Evolutionary conservation across 2,797 vertebrate genomes (phyloP).

Genomic region (Discoglossus pictus): DNA sequence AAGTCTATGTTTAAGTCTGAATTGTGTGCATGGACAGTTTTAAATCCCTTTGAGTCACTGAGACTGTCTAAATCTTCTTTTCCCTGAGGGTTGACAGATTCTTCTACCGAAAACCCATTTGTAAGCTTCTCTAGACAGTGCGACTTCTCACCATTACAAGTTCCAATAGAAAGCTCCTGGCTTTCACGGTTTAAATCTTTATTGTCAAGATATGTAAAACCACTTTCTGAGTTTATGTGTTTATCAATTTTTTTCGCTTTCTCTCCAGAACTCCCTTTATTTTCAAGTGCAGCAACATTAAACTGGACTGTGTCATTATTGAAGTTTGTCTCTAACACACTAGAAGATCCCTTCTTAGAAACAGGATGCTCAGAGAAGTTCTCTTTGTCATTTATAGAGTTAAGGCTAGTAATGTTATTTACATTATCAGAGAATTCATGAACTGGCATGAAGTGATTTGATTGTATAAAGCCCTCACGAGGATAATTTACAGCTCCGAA

Average conservation of each 20-base stretch:
- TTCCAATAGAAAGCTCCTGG: constrained; percentile 60
- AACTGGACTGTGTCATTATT: constrained; percentile 68
- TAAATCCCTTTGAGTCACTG: constrained; percentile 65
- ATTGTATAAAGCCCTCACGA: constrained; percentile 75
- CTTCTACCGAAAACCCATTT: constrained; percentile 74
- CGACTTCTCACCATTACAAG: constrained; percentile 76
- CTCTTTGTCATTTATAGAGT: constrained; percentile 66
- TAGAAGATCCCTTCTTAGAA: constrained; percentile 69
- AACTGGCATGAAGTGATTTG: constrained; percentile 73
- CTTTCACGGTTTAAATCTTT: constrained; percentile 56
- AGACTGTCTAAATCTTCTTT: constrained; percentile 67
- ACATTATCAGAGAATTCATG: constrained; percentile 69
- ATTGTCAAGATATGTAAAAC: constrained; percentile 57
- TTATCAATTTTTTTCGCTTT: constrained; percentile 4
- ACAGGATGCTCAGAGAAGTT: constrained; percentile 63
- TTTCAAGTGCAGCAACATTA: constrained; percentile 57
- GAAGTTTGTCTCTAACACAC: constrained; percentile 64
- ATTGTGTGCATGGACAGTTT: constrained; percentile 56
- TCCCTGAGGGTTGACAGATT: constrained; percentile 77
- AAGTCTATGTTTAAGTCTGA: constrained; percentile 64
- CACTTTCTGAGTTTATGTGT: constrained; percentile 55
- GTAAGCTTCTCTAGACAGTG: constrained; percentile 73
- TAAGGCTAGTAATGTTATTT: constrained; percentile 72
- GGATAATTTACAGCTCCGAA: constrained; percentile 67
- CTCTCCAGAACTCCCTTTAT: constrained; percentile 45